Percentiles rank a stretch among this genome's conserved stretches.
Evolutionary conservation across 2,797 vertebrate genomes (phyloP).

Genomic region (Basileuterus tristriatus): DNA sequence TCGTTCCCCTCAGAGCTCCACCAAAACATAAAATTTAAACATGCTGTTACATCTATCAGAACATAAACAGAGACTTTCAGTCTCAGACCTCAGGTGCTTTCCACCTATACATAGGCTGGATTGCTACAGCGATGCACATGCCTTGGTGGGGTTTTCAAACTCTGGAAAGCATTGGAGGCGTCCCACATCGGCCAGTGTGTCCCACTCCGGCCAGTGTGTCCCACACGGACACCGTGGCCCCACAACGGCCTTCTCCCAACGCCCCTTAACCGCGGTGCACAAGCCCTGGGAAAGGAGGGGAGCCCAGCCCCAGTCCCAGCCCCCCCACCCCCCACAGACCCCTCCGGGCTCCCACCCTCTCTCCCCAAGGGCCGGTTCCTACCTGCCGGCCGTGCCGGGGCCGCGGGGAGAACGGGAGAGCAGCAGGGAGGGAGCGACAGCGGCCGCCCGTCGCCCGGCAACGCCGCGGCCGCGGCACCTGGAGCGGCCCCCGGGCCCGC

Average conservation of each 20-base stretch:
- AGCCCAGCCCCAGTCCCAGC: neutral
- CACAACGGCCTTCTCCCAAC: neutral
- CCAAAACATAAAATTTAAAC: neutral
- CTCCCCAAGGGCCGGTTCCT: neutral
- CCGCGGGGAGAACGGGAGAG: neutral
- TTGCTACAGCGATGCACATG: accelerated
- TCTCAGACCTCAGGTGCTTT: neutral
- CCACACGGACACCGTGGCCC: accelerated
- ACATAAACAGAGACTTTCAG: neutral
- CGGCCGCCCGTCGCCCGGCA: neutral
- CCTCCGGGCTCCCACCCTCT: neutral
- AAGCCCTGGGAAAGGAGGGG: neutral
- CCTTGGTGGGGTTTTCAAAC: neutral
- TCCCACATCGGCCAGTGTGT: neutral
- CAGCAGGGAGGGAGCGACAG: accelerated
- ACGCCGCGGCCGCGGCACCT: neutral
- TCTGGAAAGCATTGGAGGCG: accelerated
- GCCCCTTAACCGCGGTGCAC: accelerated
- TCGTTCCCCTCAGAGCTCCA: neutral
- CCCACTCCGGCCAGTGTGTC: neutral
- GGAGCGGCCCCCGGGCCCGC: neutral
- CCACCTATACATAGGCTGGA: accelerated
- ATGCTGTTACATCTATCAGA: accelerated
- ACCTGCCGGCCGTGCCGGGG: neutral
- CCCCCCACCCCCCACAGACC: neutral